Base-by-base conservation (phyloP, 37 sponge, comb jelly and placozoan species). In the Ephydatia muelleri region DNA sequence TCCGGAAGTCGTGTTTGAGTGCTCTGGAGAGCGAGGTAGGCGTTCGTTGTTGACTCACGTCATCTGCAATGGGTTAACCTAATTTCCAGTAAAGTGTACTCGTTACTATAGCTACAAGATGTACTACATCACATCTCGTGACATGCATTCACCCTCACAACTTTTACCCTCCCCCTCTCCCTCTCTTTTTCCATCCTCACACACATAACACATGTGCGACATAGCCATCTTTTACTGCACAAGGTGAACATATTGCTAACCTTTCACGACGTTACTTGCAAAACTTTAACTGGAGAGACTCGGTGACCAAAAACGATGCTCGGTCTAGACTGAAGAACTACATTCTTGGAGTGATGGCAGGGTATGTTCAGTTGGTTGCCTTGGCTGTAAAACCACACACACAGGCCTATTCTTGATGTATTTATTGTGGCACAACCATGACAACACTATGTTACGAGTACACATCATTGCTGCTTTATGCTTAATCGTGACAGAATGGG, bases 1-100 rank as follows among this genome's bases (percentile, higher is more conserved):
- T 92, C 75, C 82, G 93, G 49, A 88, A 88, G 68, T 67, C 86
- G 2, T 92, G 93, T 67, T 47, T 88, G 73, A 80, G 67, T 57
- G 74, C 83, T 22, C 70, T 92, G 36, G 79, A 92, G 77, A 72
- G 48, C 9, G 89, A 92, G 73, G 93, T 88, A 71, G 47, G 86
- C 49, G 3, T 5, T n/a, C 11, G 23, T 16, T 36, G 25, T 1
- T 36, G 21, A 1, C 12, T 37, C 36, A 6, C 26, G 12, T 27
- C 11, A 38, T 36, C 14, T 36, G 47, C 0, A 27, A 37, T 34
- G 32, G 57, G 57, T 57, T 57, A 57, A 16, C 19, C 19, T 1
- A 57, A 5, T 14, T 11, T n/a, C n/a, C n/a, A n/a, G n/a, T n/a
- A n/a, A n/a, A 3, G 5, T 11, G 5, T 71, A 34, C 16, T 71